Evolutionary conservation across 2,113 vertebrate species (phyloP).

Genomic region (Xenotilapia caudafasciata): DNA sequence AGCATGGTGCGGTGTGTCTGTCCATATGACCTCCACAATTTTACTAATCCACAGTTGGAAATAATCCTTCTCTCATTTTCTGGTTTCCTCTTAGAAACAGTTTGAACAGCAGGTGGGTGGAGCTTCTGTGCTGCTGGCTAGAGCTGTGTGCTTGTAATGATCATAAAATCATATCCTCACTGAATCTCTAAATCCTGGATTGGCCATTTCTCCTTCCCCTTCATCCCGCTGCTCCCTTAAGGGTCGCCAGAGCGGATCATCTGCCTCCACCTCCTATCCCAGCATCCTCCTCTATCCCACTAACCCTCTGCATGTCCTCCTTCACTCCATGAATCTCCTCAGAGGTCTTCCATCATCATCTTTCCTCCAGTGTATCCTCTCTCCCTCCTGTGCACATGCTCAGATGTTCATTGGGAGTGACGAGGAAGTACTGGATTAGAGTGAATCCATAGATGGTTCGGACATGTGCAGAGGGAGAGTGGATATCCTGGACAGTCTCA

Average conservation of each 20-base stretch:
- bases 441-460: neutral
- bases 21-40: neutral
- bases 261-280: neutral
- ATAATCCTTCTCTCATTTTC: neutral
- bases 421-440: neutral
- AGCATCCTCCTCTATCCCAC: neutral
- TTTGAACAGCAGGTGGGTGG: neutral
- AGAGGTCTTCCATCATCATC: neutral
- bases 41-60: neutral
- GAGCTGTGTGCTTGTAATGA: neutral
- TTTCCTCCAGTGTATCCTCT: neutral
- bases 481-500: neutral
- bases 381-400: neutral
- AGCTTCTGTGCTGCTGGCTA: neutral
- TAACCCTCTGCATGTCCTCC: neutral
- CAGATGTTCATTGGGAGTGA: neutral
- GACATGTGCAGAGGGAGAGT: neutral
- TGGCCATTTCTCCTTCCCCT: neutral
- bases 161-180: neutral
- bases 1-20: neutral
- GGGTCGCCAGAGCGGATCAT: neutral
- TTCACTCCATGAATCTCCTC: neutral
- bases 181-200: neutral
- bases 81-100: neutral
- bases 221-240: neutral